phyloP scores from a whole-genome alignment of 2,797 vertebrate species.

The Rhincodon typus region DNA sequence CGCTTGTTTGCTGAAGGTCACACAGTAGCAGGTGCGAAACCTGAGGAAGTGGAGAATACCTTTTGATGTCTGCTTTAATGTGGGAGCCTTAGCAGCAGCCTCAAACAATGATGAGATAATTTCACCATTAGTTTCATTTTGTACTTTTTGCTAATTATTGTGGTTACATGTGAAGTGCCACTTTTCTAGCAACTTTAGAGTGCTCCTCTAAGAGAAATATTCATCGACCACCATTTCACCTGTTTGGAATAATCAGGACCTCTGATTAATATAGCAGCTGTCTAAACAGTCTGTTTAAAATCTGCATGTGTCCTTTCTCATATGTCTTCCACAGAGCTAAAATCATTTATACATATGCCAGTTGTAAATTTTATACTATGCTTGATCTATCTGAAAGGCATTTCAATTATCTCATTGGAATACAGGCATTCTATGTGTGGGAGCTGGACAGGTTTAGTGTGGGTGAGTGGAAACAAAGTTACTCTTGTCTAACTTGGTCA shows the following conservation, averaged over 20 bases:
- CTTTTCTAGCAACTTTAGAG: not conserved
- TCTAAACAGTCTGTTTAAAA: not conserved
- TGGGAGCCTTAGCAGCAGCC: no score
- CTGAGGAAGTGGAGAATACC: not conserved
- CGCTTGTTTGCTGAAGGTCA: not conserved
- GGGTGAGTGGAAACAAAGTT: slow-evolving; percentile 1
- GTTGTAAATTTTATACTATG: not conserved
- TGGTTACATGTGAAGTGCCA: not conserved
- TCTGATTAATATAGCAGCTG: not conserved
- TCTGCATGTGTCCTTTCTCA: not conserved
- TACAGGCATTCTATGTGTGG: slow-evolving; percentile 16
- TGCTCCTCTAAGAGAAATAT: not conserved
- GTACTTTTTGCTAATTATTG: not conserved
- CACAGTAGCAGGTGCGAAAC: not conserved
- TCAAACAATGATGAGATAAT: not conserved
- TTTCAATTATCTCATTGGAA: slow-evolving; percentile 17
- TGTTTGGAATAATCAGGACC: not conserved
- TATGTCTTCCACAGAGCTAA: not conserved
- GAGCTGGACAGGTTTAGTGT: not conserved
- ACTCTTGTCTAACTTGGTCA: slow-evolving; percentile 2
- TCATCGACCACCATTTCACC: not conserved
- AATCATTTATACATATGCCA: not conserved
- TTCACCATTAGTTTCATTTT: not conserved
- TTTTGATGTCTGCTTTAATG: not conserved
- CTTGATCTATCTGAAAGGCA: slow-evolving; percentile 9